phyloP scores from a whole-genome alignment of 2,888 invertebrate genomes.

The Hirtodrosophila duncani region DNA sequence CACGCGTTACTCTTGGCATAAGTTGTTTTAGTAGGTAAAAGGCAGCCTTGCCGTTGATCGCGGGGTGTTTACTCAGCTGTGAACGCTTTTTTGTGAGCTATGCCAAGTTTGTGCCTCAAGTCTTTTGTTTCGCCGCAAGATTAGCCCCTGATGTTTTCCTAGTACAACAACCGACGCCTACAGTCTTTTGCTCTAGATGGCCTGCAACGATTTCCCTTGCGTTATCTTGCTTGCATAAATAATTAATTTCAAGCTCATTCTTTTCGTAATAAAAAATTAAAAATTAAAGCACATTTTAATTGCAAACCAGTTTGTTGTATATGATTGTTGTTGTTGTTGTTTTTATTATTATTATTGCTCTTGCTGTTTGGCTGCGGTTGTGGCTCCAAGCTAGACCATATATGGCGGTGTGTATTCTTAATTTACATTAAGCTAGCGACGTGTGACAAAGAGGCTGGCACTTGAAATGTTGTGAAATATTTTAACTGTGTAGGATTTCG shows the following conservation, averaged over 20 bases:
- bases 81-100: constrained; percentile 31
- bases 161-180: no score
- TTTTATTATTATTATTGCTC: constrained; percentile 7
- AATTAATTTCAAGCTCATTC: constrained; percentile 61
- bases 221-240: constrained; percentile 59
- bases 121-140: constrained; percentile 23
- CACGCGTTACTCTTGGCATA: constrained; percentile 56
- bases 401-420: constrained; percentile 40
- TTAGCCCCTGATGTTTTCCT: no score
- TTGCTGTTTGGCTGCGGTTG: constrained; percentile 16
- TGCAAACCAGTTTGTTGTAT: constrained; percentile 62
- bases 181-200: no score
- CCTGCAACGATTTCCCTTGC: constrained; percentile 38
- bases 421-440: constrained; percentile 52
- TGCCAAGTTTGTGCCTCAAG: constrained; percentile 47
- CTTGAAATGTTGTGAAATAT: constrained; percentile 57
- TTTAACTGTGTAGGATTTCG: constrained; percentile 36
- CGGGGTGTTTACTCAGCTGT: constrained; percentile 59
- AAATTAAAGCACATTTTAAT: constrained; percentile 56
- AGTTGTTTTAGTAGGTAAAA: no score
- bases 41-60: constrained; percentile 6
- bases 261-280: constrained; percentile 31
- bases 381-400: constrained; percentile 45
- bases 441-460: constrained; percentile 47
- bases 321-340: not conserved